phyloP scores from a whole-genome alignment of 2,797 vertebrate species.

The Caiman crocodilus region DNA sequence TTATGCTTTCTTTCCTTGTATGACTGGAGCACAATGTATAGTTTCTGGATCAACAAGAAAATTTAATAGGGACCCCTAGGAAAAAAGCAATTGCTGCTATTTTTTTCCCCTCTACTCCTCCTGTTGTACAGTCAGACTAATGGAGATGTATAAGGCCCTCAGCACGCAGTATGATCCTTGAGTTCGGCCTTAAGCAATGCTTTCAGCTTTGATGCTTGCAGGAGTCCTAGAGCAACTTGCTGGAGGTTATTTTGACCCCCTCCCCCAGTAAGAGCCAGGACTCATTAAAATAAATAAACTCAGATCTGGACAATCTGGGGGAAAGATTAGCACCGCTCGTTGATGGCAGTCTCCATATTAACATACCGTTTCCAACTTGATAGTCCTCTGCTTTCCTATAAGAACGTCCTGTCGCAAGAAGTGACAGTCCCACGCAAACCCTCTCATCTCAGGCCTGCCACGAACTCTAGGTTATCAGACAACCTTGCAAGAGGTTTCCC shows the following conservation, averaged over 20 bases:
- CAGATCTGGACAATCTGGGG: neutral
- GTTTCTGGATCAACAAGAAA: conserved; percentile 49
- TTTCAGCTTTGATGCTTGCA: neutral
- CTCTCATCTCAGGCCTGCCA: neutral
- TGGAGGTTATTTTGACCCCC: neutral
- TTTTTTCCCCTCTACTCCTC: conserved; percentile 16
- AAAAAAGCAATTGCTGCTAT: conserved; percentile 66
- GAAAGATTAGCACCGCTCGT: neutral
- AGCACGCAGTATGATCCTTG: conserved; percentile 48
- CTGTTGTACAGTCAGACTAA: conserved; percentile 28
- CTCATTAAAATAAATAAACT: neutral
- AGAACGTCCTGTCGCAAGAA: neutral
- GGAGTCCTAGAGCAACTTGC: conserved; percentile 4
- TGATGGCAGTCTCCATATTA: neutral
- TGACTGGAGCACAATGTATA: conserved; percentile 25
- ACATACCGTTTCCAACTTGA: neutral
- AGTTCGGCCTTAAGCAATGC: conserved; percentile 29
- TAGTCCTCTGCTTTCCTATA: neutral
- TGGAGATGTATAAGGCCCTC: conserved; percentile 30
- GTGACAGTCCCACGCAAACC: neutral
- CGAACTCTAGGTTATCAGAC: neutral
- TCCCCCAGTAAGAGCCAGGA: neutral
- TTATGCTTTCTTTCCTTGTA: conserved; percentile 61
- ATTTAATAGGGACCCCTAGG: conserved; percentile 52
- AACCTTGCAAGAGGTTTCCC: neutral